Evolutionary conservation across 2,797 vertebrate species (phyloP), one percentile per base, ranked within the genome.

Genomic region (Gallirallus australis): DNA sequence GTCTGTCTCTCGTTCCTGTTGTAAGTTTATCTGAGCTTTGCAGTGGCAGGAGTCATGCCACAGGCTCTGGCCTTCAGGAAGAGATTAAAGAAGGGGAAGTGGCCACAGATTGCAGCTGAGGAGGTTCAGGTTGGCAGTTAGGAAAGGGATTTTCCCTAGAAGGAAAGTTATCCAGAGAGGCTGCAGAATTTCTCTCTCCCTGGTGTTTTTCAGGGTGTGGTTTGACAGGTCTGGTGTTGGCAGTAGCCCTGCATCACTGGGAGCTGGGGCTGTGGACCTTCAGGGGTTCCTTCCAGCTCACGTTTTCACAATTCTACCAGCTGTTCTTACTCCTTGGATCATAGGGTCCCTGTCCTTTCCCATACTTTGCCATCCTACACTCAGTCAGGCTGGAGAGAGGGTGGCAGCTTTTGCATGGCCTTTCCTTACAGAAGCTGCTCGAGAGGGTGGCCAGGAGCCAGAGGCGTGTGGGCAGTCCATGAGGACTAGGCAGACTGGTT

Each of bases 361-460:
- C 54, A 6, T 70, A 42, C 60, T 64, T 19, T 17, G 14, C 42
- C 57, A 6, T 70, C 53, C 60, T 64, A 25, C 72, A 11, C 1
- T 0, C 0, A 11, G 0, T 0, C 0, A 11, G 0, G 1, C 81
- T 56, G 56, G 24, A 56, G 89, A 53, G 40, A 3, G 60, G n/a
- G 81, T 0, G 0, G 75, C 31, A 0, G 35, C 48, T 86, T 25
- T 25, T 31, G 57, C 13, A 12, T 5, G 48, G 19, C 75, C 25
- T 85, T 65, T 89, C 66, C 63, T 69, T 39, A 1, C 11, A 27
- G 81, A 52, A 84, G 76, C 12, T 20, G 2, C 39, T 9, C 59
- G 60, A 77, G 60, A 77, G 61, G 15, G 15, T 56, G 73, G 70
- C 77, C 0, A 3, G 61, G 45, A 86, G 90, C 76, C 77, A 47